Conservation (phyloP, 2,113 vertebrate genomes). For the Triplophysa rosa region DNA sequence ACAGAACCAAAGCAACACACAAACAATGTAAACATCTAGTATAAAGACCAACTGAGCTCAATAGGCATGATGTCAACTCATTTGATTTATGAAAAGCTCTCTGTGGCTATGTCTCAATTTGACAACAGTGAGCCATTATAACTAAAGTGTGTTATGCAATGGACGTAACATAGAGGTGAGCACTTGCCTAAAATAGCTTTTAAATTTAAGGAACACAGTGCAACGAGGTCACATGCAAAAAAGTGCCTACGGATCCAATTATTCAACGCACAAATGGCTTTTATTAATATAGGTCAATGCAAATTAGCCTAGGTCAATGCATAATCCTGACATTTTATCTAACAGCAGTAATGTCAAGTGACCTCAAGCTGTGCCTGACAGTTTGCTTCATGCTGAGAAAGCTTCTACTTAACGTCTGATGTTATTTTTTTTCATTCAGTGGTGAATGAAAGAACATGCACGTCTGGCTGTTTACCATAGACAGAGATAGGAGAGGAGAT, state of each 20-base stretch:
- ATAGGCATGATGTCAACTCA: neutral
- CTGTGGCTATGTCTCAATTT: neutral
- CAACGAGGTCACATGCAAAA: neutral
- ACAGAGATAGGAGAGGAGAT: neutral
- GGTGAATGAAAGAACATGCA: neutral
- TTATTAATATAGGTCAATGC: too few species aligned
- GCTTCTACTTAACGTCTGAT: neutral
- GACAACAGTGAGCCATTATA: neutral
- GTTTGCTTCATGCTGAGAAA: neutral
- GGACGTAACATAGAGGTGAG: neutral
- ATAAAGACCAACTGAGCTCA: neutral
- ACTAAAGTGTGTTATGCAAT: neutral
- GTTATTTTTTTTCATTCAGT: neutral
- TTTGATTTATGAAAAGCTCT: neutral
- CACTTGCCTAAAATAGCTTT: neutral
- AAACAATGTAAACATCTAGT: neutral
- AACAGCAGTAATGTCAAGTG: neutral
- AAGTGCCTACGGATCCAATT: neutral
- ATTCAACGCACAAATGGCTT: neutral
- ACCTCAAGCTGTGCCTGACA: neutral
- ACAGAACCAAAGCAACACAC: neutral
- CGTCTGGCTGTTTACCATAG: neutral
- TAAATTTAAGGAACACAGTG: neutral
- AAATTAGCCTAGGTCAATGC: neutral
- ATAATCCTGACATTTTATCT: constrained; percentile 10